phyloP scores from a whole-genome alignment of 2,797 vertebrate species.

The Peromyscus attwateri region DNA sequence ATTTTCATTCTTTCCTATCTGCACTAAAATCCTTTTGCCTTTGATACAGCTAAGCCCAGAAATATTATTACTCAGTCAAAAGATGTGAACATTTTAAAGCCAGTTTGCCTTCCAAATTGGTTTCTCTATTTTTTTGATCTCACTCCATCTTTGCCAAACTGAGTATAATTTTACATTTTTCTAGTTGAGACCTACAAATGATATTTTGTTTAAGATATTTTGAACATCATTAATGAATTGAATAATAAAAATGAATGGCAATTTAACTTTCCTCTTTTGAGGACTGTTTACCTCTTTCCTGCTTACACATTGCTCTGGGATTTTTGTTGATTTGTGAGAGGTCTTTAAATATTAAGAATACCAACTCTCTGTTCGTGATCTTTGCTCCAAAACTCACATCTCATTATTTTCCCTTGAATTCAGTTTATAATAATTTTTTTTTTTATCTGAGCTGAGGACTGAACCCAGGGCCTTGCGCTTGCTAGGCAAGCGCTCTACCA shows the following conservation, averaged over 20 bases:
- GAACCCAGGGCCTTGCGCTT: too few species aligned
- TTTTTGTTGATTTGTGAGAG: constrained; percentile 40
- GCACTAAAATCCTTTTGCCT: background rate
- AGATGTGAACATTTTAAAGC: constrained; percentile 21
- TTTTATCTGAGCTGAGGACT: too few species aligned
- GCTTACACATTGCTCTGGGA: background rate
- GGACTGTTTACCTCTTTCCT: background rate
- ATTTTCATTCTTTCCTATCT: background rate
- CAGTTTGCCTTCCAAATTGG: constrained; percentile 55
- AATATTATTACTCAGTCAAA: constrained; percentile 25
- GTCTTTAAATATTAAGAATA: constrained; percentile 1
- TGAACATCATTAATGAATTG: constrained; percentile 25
- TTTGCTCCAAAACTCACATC: background rate
- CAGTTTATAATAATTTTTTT: constrained; percentile 37
- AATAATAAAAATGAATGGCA: constrained; percentile 3
- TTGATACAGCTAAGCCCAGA: constrained; percentile 16
- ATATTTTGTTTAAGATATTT: constrained; percentile 41
- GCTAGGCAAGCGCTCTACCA: too few species aligned
- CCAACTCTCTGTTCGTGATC: background rate
- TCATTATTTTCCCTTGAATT: constrained; percentile 32
- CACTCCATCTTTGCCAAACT: constrained; percentile 34
- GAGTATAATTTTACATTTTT: constrained; percentile 31
- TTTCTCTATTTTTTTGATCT: constrained; percentile 22
- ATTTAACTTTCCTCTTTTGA: constrained; percentile 19
- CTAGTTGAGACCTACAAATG: background rate